phyloP scores from a whole-genome alignment of 2,888 invertebrate species.

The Amphiduros pacificus region DNA sequence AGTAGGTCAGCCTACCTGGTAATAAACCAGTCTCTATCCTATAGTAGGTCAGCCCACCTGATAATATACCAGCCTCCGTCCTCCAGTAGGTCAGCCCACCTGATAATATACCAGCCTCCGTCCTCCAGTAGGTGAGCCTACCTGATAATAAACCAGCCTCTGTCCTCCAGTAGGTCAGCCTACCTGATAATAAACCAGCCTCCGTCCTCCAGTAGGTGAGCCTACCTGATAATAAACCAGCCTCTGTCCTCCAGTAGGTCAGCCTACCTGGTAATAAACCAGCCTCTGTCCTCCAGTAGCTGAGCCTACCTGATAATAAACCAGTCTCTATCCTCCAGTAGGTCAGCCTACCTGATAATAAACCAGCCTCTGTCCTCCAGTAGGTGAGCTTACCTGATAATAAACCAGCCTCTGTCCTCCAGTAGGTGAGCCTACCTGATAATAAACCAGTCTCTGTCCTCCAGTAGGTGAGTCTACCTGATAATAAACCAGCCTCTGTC shows the following conservation, averaged over 20 bases:
- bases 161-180: slow-evolving; percentile 76
- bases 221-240: slow-evolving; percentile 88
- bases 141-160: slow-evolving; percentile 95
- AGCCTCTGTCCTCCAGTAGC: slow-evolving; percentile 86
- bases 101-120: slow-evolving; percentile 91
- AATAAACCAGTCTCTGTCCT: slow-evolving; percentile 92
- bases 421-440: slow-evolving; percentile 80
- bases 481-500: slow-evolving; percentile 95
- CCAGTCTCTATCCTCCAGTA: slow-evolving; percentile 88
- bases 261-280: slow-evolving; percentile 86
- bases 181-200: slow-evolving; percentile 95
- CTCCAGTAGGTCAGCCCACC: slow-evolving; percentile 78
- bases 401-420: slow-evolving; percentile 91
- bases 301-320: slow-evolving; percentile 86
- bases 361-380: slow-evolving; percentile 91
- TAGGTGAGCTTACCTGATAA: slow-evolving; percentile 82
- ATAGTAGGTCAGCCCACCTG: slow-evolving; percentile 76
- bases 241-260: slow-evolving; percentile 88
- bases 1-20: slow-evolving; percentile 81
- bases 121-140: slow-evolving; percentile 78
- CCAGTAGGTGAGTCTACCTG: slow-evolving; percentile 76
- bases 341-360: slow-evolving; percentile 80
- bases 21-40: slow-evolving; percentile 92
- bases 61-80: slow-evolving; percentile 95
- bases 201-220: slow-evolving; percentile 79